These are phyloP conservation scores for Lasioglossum leucozonium DNA, from an alignment of 2,888 invertebrate genomes.

Conservation along the genomic window DNA sequence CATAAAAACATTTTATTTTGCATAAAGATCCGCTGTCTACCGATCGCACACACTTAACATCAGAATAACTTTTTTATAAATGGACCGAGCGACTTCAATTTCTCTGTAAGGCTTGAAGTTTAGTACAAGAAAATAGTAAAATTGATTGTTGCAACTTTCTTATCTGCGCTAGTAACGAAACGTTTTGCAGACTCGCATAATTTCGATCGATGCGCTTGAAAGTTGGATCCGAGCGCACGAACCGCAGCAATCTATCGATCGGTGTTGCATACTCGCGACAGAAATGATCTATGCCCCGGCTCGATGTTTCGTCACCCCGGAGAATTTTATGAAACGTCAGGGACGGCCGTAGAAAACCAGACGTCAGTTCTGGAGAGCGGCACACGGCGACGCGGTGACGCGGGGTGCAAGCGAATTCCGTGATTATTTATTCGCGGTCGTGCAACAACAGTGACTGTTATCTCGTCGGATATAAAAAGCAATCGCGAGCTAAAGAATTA, in stretches of 20 bases:
- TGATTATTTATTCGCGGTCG: conserved; percentile 2
- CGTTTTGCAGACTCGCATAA: no score
- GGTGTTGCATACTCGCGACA: background rate
- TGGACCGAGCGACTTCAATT: no score
- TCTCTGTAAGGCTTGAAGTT: no score
- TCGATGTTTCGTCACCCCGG: background rate
- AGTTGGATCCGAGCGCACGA: background rate
- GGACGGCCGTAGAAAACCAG: background rate
- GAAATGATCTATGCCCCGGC: background rate
- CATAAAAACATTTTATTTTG: no score
- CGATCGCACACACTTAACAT: no score
- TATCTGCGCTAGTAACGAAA: no score
- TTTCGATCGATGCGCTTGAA: background rate
- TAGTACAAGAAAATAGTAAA: no score
- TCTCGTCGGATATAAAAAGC: background rate
- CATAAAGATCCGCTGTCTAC: no score
- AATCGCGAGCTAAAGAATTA: conserved; percentile 17
- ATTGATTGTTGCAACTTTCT: no score
- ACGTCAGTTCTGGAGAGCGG: background rate
- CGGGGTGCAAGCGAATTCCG: background rate
- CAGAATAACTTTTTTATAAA: no score
- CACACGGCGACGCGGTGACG: conserved; percentile 10
- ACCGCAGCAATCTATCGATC: background rate
- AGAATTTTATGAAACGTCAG: background rate
- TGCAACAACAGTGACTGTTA: background rate